These are phyloP conservation scores for Drosophila prostipennis DNA, from an alignment of 2,888 invertebrate genomes.

Conservation along the genomic window DNA sequence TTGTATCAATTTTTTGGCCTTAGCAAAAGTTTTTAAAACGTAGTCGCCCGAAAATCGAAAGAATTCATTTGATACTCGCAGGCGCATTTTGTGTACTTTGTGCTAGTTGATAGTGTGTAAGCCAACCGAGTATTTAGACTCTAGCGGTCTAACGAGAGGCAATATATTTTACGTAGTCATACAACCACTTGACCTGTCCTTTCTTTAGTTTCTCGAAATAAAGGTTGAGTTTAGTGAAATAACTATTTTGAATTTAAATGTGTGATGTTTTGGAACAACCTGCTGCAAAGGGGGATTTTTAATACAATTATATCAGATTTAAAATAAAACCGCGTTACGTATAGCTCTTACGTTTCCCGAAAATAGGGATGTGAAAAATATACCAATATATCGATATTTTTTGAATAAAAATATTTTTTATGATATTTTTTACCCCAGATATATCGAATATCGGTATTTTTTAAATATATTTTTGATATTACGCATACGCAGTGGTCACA, in stretches of 20 bases:
- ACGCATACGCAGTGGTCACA: too few species aligned
- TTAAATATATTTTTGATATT: too few species aligned
- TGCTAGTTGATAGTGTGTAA: slow-evolving; percentile 48
- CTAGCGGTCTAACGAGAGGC: slow-evolving; percentile 57
- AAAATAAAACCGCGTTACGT: too few species aligned
- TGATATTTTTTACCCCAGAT: too few species aligned
- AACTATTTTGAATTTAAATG: background rate
- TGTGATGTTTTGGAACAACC: too few species aligned
- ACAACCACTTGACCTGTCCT: slow-evolving; percentile 43
- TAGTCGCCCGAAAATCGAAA: background rate
- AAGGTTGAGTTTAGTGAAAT: slow-evolving; percentile 50
- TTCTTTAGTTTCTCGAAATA: slow-evolving; percentile 53
- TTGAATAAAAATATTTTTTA: too few species aligned
- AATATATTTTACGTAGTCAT: slow-evolving; percentile 42
- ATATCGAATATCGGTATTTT: too few species aligned
- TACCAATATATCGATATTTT: too few species aligned
- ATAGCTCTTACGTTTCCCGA: too few species aligned
- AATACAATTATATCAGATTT: too few species aligned
- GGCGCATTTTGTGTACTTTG: slow-evolving; percentile 47
- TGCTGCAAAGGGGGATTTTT: too few species aligned
- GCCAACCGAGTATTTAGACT: slow-evolving; percentile 38
- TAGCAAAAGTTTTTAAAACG: slow-evolving; percentile 58
- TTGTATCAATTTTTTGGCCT: slow-evolving; percentile 50
- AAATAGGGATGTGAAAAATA: too few species aligned
- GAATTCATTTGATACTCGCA: slow-evolving; percentile 15